Percentiles rank a stretch among this genome's conserved stretches.
phyloP scores from a whole-genome alignment of 2,113 vertebrate genomes.

The Acanthisitta chloris region DNA sequence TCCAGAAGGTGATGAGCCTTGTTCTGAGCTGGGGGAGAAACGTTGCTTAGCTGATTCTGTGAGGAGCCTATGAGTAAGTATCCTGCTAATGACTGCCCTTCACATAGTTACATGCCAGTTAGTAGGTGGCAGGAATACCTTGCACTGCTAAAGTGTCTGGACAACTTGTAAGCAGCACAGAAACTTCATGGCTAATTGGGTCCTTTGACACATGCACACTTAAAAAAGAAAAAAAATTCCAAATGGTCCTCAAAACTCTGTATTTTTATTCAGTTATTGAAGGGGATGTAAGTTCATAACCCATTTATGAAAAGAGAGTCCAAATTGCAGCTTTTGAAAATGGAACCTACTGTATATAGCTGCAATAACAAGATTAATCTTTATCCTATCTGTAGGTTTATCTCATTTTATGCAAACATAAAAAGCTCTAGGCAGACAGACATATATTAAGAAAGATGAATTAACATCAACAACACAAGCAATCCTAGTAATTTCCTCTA shows the following conservation, averaged over 20 bases:
- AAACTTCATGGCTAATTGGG: neutral
- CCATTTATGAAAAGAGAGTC: neutral
- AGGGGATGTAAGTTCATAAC: neutral
- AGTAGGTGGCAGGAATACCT: neutral
- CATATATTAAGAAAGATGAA: neutral
- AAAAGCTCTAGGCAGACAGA: neutral
- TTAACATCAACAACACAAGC: neutral
- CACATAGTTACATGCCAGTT: neutral
- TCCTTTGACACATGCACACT: neutral
- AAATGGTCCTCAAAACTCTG: neutral
- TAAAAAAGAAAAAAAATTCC: neutral
- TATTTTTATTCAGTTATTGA: neutral
- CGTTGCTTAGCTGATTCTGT: neutral
- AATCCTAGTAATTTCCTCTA: slow-evolving; percentile 32
- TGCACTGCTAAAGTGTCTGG: neutral
- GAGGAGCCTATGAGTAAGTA: neutral
- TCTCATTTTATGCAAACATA: neutral
- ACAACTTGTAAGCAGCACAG: neutral
- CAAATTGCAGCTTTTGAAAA: neutral
- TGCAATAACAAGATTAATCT: neutral
- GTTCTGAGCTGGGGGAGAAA: neutral
- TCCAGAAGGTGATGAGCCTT: neutral
- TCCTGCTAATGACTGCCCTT: neutral
- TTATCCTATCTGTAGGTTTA: neutral
- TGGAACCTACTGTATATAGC: neutral